These are phyloP conservation scores for Phallusia fumigata DNA, from an alignment of 23 tunicate genomes.

Conservation along the genomic window DNA sequence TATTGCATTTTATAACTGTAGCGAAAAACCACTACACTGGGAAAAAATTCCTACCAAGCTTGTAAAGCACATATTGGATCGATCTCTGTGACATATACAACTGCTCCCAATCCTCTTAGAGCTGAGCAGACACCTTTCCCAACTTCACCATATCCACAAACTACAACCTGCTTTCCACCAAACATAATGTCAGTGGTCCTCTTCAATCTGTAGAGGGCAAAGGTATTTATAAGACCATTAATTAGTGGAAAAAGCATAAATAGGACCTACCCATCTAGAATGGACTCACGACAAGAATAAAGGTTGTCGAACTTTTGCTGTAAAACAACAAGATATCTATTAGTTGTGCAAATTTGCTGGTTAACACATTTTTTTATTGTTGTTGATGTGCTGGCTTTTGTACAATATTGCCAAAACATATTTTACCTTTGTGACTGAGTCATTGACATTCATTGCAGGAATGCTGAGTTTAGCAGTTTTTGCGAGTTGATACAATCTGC, in stretches of 20 bases:
- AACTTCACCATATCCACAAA: slow-evolving; percentile 99
- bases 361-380: too few relatives aligned
- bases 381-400: too few relatives aligned
- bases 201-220: slow-evolving; percentile 48
- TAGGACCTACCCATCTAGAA: slow-evolving; percentile 82
- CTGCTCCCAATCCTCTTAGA: slow-evolving; percentile 89
- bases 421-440: slow-evolving; percentile 91
- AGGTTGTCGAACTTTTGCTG: slow-evolving; percentile 99
- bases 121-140: slow-evolving; percentile 98
- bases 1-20: too few relatives aligned
- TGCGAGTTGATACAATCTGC: slow-evolving; percentile 92
- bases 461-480: slow-evolving; percentile 96
- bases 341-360: not conserved
- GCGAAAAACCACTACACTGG: too few relatives aligned
- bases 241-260: not conserved
- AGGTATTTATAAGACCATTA: not conserved
- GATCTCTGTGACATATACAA: slow-evolving; percentile 94
- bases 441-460: slow-evolving; percentile 99
- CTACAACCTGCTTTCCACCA: slow-evolving; percentile 97
- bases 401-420: too few relatives aligned
- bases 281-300: slow-evolving; percentile 97
- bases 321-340: not conserved
- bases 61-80: slow-evolving; percentile 99
- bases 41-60: slow-evolving; percentile 66
- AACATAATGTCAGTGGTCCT: slow-evolving; percentile 99